Conservation (phyloP, 2,113 vertebrate genomes). For the Onychorhynchus coronatus region DNA sequence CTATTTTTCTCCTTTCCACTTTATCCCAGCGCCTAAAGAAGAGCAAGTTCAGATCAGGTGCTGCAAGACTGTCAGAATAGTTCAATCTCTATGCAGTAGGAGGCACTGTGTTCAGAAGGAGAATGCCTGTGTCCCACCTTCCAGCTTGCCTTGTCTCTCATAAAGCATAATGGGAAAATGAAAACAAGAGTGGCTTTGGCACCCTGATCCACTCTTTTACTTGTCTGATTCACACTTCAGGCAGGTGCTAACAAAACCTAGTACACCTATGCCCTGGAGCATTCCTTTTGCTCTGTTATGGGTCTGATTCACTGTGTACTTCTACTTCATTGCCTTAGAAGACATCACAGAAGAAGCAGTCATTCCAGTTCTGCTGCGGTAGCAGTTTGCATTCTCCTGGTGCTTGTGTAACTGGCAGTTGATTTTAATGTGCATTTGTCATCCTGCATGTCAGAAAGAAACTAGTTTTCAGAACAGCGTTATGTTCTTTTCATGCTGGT, state of each 20-base stretch:
- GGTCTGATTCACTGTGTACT: not conserved
- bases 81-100: rapidly evolving
- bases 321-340: not conserved
- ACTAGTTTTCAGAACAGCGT: not conserved
- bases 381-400: not conserved
- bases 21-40: not conserved
- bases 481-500: not conserved
- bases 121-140: not conserved
- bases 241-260: not conserved
- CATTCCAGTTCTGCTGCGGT: not conserved
- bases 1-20: not conserved
- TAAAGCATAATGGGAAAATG: not conserved
- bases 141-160: not conserved
- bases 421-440: not conserved
- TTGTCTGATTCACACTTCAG: not conserved
- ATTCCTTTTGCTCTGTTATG: not conserved
- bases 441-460: not conserved
- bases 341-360: not conserved
- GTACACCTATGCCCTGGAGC: not conserved
- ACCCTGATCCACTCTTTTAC: not conserved
- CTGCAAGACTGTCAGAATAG: not conserved
- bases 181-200: not conserved
- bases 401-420: not conserved
- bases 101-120: not conserved
- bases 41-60: not conserved